Conservation (phyloP, 1,140 invertebrate species). For the Aphaenogaster rudis region DNA sequence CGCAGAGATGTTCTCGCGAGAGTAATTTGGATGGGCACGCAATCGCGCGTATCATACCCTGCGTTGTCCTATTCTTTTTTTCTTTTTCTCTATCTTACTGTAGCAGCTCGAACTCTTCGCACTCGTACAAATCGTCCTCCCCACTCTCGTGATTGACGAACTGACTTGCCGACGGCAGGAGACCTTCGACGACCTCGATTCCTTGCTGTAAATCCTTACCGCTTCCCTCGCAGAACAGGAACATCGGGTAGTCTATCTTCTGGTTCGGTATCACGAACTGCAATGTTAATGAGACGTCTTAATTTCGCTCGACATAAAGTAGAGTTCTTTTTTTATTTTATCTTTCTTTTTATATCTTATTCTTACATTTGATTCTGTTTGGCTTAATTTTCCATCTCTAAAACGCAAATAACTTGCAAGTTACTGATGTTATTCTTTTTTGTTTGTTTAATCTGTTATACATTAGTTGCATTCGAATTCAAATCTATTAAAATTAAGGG, state of each 20-base stretch:
- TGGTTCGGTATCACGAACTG: constrained; percentile 89
- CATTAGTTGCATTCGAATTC: background rate
- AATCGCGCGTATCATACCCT: background rate
- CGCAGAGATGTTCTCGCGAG: constrained; percentile 45
- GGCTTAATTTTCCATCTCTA: background rate
- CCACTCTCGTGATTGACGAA: constrained; percentile 86
- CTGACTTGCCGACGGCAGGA: constrained; percentile 87
- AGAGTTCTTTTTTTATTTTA: constrained; percentile 1
- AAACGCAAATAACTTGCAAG: background rate
- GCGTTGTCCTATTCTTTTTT: background rate
- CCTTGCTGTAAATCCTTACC: constrained; percentile 88
- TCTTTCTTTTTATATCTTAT: background rate
- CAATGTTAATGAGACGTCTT: constrained; percentile 72
- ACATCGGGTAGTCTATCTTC: constrained; percentile 92
- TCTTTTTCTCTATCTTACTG: constrained; percentile 53
- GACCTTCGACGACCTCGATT: constrained; percentile 87
- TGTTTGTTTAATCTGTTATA: background rate
- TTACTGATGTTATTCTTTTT: background rate
- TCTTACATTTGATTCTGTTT: background rate
- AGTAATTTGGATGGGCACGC: constrained; percentile 4
- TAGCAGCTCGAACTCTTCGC: constrained; percentile 90
- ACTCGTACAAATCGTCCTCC: constrained; percentile 90
- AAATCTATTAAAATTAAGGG: background rate
- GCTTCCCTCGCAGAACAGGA: constrained; percentile 92
- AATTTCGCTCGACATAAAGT: constrained; percentile 20